phyloP scores from a whole-genome alignment of 2,888 invertebrate species.

The Ernsta delagoae region DNA sequence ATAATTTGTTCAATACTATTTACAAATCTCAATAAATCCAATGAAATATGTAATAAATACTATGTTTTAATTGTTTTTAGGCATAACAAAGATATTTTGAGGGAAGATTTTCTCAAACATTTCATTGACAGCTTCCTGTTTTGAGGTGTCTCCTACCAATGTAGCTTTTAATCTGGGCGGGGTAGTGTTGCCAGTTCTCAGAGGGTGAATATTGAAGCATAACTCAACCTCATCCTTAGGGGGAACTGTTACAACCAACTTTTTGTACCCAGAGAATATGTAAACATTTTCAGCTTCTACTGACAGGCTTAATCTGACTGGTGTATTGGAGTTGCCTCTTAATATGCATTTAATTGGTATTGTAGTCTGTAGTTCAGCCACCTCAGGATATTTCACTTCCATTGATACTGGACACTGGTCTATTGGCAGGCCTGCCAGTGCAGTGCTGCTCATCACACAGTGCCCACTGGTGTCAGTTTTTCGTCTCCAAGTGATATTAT shows the following conservation, averaged over 20 bases:
- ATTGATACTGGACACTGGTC: slow-evolving; percentile 86
- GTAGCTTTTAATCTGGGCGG: slow-evolving; percentile 86
- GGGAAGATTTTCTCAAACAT: slow-evolving; percentile 81
- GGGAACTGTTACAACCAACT: slow-evolving; percentile 86
- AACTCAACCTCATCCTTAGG: slow-evolving; percentile 86
- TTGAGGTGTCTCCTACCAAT: slow-evolving; percentile 69
- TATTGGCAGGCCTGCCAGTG: slow-evolving; percentile 82
- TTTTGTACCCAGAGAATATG: slow-evolving; percentile 98
- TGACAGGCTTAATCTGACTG: slow-evolving; percentile 89
- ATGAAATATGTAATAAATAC: slow-evolving; percentile 51
- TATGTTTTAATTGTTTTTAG: slow-evolving; percentile 80
- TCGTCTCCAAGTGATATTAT: slow-evolving; percentile 74
- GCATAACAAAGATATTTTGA: slow-evolving; percentile 81
- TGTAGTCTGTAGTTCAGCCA: slow-evolving; percentile 89
- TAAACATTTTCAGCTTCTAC: slow-evolving; percentile 95
- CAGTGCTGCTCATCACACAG: slow-evolving; percentile 82
- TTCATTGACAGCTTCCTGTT: slow-evolving; percentile 71
- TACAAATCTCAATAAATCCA: slow-evolving; percentile 65
- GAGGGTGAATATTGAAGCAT: slow-evolving; percentile 92
- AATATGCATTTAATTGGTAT: slow-evolving; percentile 89
- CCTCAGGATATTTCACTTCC: slow-evolving; percentile 88
- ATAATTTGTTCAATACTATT: slow-evolving; percentile 74
- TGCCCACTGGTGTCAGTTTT: slow-evolving; percentile 58
- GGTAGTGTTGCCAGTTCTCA: slow-evolving; percentile 89
- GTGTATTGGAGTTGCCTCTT: slow-evolving; percentile 88